phyloP scores from a whole-genome alignment of 2,797 vertebrate species.

The Phoebastria nigripes region DNA sequence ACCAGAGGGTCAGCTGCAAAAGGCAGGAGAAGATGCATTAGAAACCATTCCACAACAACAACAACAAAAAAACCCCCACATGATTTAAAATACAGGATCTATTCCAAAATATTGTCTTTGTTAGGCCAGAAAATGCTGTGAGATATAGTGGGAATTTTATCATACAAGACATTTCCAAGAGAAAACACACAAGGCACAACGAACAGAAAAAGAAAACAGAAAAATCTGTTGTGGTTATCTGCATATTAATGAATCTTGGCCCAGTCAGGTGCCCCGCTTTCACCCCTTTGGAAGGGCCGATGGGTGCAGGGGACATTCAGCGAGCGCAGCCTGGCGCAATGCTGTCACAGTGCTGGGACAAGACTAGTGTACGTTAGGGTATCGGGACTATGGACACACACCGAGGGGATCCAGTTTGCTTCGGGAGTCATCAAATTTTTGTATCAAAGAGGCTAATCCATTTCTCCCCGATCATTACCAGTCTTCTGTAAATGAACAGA shows the following conservation, averaged over 20 bases:
- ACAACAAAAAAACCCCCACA: neutral
- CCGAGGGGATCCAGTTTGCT: neutral
- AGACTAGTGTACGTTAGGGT: rapidly evolving
- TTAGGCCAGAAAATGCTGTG: neutral
- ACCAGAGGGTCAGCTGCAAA: constrained; percentile 88
- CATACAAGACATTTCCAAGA: neutral
- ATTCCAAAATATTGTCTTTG: neutral
- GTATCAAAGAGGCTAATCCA: neutral
- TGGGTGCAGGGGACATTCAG: neutral
- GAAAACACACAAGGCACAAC: neutral
- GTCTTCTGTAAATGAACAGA: neutral
- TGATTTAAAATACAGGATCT: neutral
- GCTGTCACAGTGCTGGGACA: neutral
- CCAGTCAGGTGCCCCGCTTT: neutral
- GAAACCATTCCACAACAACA: neutral
- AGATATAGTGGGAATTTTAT: neutral
- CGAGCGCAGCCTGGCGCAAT: rapidly evolving
- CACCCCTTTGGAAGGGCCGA: neutral
- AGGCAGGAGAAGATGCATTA: constrained; percentile 8
- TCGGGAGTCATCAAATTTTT: neutral
- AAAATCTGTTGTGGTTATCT: neutral
- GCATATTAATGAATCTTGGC: neutral
- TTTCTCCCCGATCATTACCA: neutral
- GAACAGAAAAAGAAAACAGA: neutral
- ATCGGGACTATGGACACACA: neutral